Conservation (phyloP, 2,888 invertebrate species). For the Troglohyphantes excavatus region DNA sequence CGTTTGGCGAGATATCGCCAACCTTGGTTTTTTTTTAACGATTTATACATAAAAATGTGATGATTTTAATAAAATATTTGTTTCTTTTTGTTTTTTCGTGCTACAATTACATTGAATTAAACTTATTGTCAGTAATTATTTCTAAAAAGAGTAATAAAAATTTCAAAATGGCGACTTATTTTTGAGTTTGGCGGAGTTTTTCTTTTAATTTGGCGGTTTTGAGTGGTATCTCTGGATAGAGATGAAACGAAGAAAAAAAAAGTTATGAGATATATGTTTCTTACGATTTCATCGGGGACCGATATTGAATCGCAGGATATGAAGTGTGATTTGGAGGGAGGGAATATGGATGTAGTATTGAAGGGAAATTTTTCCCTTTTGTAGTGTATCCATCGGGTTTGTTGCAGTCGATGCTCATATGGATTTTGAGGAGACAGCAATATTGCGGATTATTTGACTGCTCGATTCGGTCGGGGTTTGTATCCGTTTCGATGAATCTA, state of each 20-base stretch:
- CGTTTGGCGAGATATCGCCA: neutral
- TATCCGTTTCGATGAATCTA: neutral
- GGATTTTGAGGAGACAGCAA: constrained; percentile 16
- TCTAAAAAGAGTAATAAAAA: too few species aligned
- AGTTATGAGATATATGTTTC: constrained; percentile 27
- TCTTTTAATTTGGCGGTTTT: too few species aligned
- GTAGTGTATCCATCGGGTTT: neutral
- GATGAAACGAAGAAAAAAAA: neutral
- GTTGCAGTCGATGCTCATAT: constrained; percentile 7
- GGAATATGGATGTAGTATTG: constrained; percentile 1
- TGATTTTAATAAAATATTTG: neutral
- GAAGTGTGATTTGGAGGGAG: constrained; percentile 41
- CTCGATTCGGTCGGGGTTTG: neutral
- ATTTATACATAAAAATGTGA: too few species aligned
- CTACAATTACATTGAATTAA: too few species aligned
- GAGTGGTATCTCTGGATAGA: too few species aligned
- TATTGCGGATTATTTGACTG: constrained; percentile 36
- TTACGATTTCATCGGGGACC: constrained; percentile 39
- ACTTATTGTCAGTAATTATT: too few species aligned
- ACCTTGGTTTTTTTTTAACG: neutral
- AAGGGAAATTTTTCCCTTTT: constrained; percentile 2
- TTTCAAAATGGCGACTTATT: too few species aligned
- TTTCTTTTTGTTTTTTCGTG: neutral
- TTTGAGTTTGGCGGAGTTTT: too few species aligned
- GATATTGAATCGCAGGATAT: constrained; percentile 58